Percentiles rank a stretch among this genome's conserved stretches.
phyloP scores from a whole-genome alignment of 2,113 vertebrate genomes.

The Rhinolophus sinicus region DNA sequence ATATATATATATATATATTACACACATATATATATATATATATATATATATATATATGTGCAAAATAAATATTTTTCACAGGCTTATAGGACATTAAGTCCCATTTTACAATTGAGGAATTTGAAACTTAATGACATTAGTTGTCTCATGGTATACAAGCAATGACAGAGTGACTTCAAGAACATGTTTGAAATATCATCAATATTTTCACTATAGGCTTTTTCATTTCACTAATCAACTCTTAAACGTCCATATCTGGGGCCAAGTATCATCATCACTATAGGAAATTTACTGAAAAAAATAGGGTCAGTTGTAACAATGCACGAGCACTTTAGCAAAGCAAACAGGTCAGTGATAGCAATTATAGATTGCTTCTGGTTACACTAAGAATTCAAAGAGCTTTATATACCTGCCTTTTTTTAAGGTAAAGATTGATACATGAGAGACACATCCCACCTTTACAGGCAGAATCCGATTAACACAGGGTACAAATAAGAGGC shows the following conservation, averaged over 20 bases:
- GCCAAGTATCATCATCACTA: neutral
- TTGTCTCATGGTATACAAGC: neutral
- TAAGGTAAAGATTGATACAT: neutral
- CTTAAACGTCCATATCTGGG: neutral
- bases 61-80: conserved; percentile 1
- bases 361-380: neutral
- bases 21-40: too few relatives aligned
- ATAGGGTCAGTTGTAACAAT: neutral
- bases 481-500: neutral
- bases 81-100: neutral
- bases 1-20: too few relatives aligned
- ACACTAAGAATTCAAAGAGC: neutral
- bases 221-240: neutral
- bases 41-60: too few relatives aligned
- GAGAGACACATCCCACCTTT: neutral
- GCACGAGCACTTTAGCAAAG: neutral
- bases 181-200: neutral
- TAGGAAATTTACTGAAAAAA: neutral
- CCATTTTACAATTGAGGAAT: neutral
- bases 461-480: neutral
- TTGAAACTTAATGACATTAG: neutral
- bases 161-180: neutral
- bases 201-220: neutral
- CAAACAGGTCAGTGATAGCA: neutral
- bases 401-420: neutral